phyloP scores from a whole-genome alignment of 2,888 invertebrate species.

The Drosophila neonasuta region DNA sequence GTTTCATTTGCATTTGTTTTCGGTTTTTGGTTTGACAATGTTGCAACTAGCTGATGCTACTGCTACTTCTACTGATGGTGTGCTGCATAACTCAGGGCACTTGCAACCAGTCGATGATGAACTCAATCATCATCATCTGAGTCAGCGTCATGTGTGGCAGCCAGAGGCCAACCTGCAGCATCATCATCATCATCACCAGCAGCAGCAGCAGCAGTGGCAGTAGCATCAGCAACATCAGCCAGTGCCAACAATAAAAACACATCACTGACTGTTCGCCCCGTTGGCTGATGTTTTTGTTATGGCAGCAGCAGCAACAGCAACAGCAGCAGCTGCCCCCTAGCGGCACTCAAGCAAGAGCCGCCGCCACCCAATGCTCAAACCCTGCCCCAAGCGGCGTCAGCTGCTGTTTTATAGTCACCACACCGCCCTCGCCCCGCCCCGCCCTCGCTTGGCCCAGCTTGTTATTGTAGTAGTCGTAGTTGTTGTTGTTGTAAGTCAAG shows the following conservation, averaged over 20 bases:
- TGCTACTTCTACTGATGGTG: not conserved
- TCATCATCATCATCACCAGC: not conserved
- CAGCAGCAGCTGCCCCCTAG: conserved; percentile 30
- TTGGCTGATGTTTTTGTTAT: conserved; percentile 61
- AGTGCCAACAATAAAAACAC: conserved; percentile 56
- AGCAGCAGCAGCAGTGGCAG: not conserved
- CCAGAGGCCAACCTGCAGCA: conserved; percentile 26
- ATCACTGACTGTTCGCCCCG: conserved; percentile 42
- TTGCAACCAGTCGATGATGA: conserved; percentile 27
- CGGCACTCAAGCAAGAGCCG: conserved; percentile 53
- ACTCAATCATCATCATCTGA: conserved; percentile 21
- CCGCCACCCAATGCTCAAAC: conserved; percentile 6
- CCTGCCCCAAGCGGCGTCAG: conserved; percentile 58
- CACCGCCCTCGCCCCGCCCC: conserved; percentile 1
- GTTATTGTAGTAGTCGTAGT: conserved; percentile 13
- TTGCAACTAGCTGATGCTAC: conserved; percentile 25
- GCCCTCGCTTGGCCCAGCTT: not conserved
- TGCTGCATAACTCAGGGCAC: conserved; percentile 54
- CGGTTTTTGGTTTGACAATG: conserved; percentile 36
- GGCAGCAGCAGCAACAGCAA: conserved; percentile 30
- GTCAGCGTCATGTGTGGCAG: conserved; percentile 36
- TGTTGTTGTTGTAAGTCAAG: conserved; percentile 63
- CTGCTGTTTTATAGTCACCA: conserved; percentile 46
- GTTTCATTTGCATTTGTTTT: conserved; percentile 30
- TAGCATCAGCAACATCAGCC: not conserved